Evolutionary conservation across 1,140 invertebrate genomes (phyloP), one percentile per base, ranked within the genome.

Genomic region (Hycleus cichorii): DNA sequence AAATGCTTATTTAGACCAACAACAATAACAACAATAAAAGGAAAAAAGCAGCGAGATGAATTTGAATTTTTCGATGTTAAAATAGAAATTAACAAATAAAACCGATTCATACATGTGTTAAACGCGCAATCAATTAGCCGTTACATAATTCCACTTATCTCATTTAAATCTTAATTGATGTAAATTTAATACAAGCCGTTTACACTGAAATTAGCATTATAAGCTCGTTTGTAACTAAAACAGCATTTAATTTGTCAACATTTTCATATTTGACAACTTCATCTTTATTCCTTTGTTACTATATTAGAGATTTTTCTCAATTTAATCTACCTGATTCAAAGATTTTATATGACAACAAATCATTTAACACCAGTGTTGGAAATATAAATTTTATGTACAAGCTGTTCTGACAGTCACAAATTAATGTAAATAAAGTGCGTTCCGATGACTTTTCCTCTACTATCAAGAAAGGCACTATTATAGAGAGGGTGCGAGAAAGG

Each of bases 401-500:
- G 67, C 68, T 68, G 66, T 67, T 64, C 60, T 63, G 60, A 64
- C 65, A 65, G 61, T 65, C 60, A 62, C 65, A 67, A 71, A 72
- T 72, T 67, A 71, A 69, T 69, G 64, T 67, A 66, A 65, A 66
- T 66, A 70, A 65, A 69, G 67, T 7, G 64, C 66, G 66, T 69
- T 69, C 69, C 67, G 56, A 70, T 72, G 68, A 70, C 64, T 71
- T 66, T 67, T 70, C 67, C 66, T 57, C 52, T 63, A 64, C 63
- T 66, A 63, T 69, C 65, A 68, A 66, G 59, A 61, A 47, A 64
- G 55, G 7, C 32, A 7, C 32, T 7, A 4, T 32, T 32, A 32
- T 32, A 32, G 56, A 42, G 47, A 58, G 59, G 64, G 67, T 60
- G 67, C 60, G 55, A 56, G 51, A 60, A 60, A 61, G 60, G 56